Conservation (phyloP, 2,113 vertebrate genomes). For the Myxocyprinus asiaticus region DNA sequence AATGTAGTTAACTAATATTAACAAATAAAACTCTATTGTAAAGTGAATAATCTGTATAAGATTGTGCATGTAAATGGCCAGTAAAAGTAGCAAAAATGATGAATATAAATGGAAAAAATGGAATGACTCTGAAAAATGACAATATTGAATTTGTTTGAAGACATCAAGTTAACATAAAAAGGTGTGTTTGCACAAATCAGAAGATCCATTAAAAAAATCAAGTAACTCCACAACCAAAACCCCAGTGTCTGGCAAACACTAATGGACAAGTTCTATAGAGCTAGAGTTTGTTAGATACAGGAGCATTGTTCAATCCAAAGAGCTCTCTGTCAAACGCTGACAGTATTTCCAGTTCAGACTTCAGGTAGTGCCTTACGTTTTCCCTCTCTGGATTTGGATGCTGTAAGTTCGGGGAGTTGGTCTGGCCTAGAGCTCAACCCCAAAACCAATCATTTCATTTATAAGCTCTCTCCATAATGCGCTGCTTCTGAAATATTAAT, state of each 20-base stretch:
- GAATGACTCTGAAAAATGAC: background rate
- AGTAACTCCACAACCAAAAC: background rate
- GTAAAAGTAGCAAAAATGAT: too few species aligned
- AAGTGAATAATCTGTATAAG: too few species aligned
- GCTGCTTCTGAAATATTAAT: conserved; percentile 70
- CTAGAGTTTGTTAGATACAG: too few species aligned
- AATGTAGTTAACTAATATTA: too few species aligned
- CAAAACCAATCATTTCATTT: conserved; percentile 59
- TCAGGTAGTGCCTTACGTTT: conserved; percentile 12
- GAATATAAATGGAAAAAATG: background rate
- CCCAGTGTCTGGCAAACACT: background rate
- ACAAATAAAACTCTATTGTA: too few species aligned
- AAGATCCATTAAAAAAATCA: background rate
- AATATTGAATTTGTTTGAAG: background rate
- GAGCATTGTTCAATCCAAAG: too few species aligned
- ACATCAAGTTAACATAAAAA: too few species aligned
- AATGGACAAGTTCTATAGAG: conserved; percentile 12
- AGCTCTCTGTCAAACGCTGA: background rate
- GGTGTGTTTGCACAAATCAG: background rate
- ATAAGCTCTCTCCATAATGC: conserved; percentile 54
- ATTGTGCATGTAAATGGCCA: too few species aligned
- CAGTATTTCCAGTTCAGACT: conserved; percentile 11
- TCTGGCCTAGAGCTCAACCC: conserved; percentile 51
- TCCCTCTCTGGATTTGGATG: conserved; percentile 29
- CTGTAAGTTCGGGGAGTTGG: conserved; percentile 40